These are phyloP conservation scores for Aleiodes sp. DNA, from an alignment of 1,140 invertebrate genomes.

Conservation along the genomic window DNA sequence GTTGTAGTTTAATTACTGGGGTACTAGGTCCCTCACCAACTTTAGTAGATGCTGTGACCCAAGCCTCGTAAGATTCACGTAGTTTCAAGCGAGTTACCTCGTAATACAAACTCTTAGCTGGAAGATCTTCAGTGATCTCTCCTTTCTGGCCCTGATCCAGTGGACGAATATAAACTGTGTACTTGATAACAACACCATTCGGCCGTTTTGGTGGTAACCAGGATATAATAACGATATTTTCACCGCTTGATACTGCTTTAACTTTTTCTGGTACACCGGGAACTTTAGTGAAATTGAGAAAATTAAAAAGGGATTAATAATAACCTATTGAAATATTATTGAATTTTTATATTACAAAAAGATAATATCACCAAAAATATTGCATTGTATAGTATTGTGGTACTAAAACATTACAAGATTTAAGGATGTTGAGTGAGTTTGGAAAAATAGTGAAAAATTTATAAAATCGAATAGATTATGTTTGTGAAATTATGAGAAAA, in stretches of 20 bases:
- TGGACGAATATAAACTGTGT: constrained; percentile 76
- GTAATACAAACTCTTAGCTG: constrained; percentile 66
- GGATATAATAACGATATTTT: constrained; percentile 77
- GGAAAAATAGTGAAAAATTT: no score
- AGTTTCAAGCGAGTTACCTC: constrained; percentile 68
- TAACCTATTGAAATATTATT: neutral
- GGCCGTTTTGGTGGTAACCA: constrained; percentile 79
- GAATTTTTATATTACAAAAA: neutral
- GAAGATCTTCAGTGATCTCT: constrained; percentile 60
- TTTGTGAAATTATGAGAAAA: no score
- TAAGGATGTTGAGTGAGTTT: no score
- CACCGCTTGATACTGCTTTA: constrained; percentile 75
- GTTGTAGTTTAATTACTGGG: constrained; percentile 66
- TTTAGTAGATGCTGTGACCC: constrained; percentile 72
- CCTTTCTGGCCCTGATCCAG: constrained; percentile 68
- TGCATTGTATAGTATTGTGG: no score
- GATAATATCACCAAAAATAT: no score
- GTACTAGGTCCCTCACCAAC: constrained; percentile 70
- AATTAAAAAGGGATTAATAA: no score
- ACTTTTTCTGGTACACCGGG: constrained; percentile 78
- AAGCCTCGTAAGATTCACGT: constrained; percentile 72
- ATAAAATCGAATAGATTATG: no score
- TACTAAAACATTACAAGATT: no score
- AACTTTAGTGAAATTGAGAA: constrained; percentile 63
- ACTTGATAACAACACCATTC: constrained; percentile 79